A percentile compares a stretch with the other conserved stretches of the same genome.
phyloP scores from a whole-genome alignment of 2,888 invertebrate genomes.

The Parapristionchus giblindavisi region DNA sequence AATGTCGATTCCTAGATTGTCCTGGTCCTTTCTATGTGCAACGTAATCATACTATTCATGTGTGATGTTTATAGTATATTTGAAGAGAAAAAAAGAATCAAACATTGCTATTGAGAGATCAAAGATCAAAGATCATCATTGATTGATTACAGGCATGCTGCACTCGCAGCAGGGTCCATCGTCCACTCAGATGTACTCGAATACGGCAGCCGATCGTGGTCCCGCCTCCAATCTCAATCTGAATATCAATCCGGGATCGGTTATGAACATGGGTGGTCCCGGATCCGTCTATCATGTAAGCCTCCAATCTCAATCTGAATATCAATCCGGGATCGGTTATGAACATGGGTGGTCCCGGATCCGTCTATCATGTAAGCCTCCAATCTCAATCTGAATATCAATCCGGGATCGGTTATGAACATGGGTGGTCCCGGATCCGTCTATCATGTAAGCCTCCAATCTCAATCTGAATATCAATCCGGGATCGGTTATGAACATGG shows the following conservation, averaged over 20 bases:
- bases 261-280: conserved; percentile 46
- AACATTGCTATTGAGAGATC: background rate
- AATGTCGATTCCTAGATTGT: too few species aligned
- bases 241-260: conserved; percentile 56
- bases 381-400: conserved; percentile 56
- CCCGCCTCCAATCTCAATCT: conserved; percentile 50
- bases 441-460: conserved; percentile 42
- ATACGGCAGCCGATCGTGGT: conserved; percentile 36
- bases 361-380: conserved; percentile 43
- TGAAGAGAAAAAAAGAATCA: background rate
- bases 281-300: conserved; percentile 44
- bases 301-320: conserved; percentile 53
- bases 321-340: conserved; percentile 55
- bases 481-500: conserved; percentile 47
- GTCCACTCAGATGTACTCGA: conserved; percentile 11
- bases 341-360: conserved; percentile 47
- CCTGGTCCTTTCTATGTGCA: too few species aligned
- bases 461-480: conserved; percentile 60
- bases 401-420: conserved; percentile 51
- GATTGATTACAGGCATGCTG: conserved; percentile 22
- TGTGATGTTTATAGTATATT: too few species aligned
- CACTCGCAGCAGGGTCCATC: conserved; percentile 40
- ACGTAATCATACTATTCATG: too few species aligned
- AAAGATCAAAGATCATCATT: too few species aligned
- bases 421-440: conserved; percentile 47